Evolutionary conservation across 2,888 invertebrate genomes (phyloP).

Genomic region (Epirrhoe tristata): DNA sequence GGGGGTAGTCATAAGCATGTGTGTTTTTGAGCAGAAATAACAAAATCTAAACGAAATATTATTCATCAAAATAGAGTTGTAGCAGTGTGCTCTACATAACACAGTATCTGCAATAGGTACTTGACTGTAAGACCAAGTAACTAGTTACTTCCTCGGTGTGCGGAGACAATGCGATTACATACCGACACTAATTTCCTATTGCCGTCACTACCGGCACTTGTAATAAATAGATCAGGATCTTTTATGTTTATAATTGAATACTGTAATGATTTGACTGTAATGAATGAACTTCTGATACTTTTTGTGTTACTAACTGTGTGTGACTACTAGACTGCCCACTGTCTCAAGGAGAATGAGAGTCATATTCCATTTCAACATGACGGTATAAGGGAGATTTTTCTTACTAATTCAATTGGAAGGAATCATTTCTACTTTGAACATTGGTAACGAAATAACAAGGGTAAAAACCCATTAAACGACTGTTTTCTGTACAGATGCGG

Average conservation of each 20-base stretch:
- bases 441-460: conserved; percentile 12
- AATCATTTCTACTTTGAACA: neutral
- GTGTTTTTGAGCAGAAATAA: no score
- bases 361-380: neutral
- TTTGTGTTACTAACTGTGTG: no score
- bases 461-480: conserved; percentile 29
- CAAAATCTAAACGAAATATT: no score
- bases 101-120: neutral
- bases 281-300: no score
- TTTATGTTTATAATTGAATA: neutral
- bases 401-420: neutral
- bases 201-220: conserved; percentile 13
- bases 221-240: conserved; percentile 20
- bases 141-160: conserved; percentile 29
- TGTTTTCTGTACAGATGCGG: conserved; percentile 40
- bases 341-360: neutral
- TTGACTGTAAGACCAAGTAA: conserved; percentile 19
- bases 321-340: no score
- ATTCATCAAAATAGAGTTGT: no score
- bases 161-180: conserved; percentile 36
- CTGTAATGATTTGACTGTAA: no score
- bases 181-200: conserved; percentile 33
- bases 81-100: neutral
- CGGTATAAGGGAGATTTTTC: neutral
- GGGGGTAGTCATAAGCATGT: no score